These are phyloP conservation scores for Parus major DNA, from an alignment of 2,113 vertebrate genomes.

Conservation along the genomic window DNA sequence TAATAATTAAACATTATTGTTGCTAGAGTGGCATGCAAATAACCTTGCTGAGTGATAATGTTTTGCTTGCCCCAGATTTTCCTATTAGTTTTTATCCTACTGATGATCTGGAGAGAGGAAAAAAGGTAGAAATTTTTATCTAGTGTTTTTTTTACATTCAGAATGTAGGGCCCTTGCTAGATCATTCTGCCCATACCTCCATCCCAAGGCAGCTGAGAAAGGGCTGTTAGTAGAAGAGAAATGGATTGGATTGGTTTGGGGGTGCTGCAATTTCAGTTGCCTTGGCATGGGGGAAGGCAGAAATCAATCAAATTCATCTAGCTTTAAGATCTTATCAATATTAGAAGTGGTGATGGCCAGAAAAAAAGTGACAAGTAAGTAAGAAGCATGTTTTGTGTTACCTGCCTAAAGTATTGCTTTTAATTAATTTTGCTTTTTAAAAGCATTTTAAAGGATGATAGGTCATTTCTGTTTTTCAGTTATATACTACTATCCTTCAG, in stretches of 20 bases:
- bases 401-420: neutral
- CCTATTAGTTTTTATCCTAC: neutral
- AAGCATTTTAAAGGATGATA: neutral
- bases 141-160: neutral
- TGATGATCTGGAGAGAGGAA: neutral
- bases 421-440: neutral
- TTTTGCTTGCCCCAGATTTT: neutral
- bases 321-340: neutral
- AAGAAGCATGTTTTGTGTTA: neutral
- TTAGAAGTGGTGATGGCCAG: neutral
- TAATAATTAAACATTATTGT: neutral
- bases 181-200: neutral
- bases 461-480: neutral
- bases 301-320: neutral
- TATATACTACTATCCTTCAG: neutral
- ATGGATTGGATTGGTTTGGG: neutral
- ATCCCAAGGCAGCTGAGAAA: neutral
- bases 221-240: neutral
- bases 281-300: neutral
- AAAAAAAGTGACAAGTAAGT: neutral
- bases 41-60: neutral
- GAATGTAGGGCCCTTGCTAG: neutral
- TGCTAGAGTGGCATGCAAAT: neutral
- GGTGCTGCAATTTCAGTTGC: neutral
- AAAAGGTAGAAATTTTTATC: neutral